These are phyloP conservation scores for Pseudorhombus dupliciocellatus DNA, from an alignment of 2,113 vertebrate species.

Conservation along the genomic window DNA sequence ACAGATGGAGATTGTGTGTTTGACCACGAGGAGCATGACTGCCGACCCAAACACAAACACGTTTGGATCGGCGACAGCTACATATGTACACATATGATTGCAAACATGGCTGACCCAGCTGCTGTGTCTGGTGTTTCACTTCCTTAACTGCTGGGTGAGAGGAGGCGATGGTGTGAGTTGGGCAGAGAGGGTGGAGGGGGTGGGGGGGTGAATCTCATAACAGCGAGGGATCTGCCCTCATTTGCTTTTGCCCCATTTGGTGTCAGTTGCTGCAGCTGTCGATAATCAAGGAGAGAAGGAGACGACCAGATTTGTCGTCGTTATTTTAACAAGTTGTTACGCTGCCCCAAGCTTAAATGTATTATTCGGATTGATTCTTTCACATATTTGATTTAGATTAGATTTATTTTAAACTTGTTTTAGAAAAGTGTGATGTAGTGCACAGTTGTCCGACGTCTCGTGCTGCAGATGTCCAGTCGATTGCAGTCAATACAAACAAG, in stretches of 20 bases:
- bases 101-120: conserved; percentile 54
- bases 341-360: not conserved
- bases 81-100: not conserved
- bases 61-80: not conserved
- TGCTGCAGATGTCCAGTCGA: not conserved
- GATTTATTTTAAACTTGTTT: not conserved
- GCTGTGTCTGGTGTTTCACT: conserved; percentile 39
- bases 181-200: conserved; percentile 19
- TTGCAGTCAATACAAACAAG: not conserved
- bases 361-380: not conserved
- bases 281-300: conserved; percentile 24
- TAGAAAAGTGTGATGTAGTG: not conserved
- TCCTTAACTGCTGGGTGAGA: conserved; percentile 42
- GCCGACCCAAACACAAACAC: too few species aligned
- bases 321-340: not conserved
- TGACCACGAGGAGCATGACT: too few species aligned
- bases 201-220: conserved; percentile 1
- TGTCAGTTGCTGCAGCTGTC: conserved; percentile 44
- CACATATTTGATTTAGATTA: not conserved
- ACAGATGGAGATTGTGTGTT: too few species aligned
- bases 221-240: conserved; percentile 75
- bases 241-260: conserved; percentile 68
- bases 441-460: not conserved
- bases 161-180: conserved; percentile 31
- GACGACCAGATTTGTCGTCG: conserved; percentile 5